Conservation (phyloP, 1,140 invertebrate genomes). For the Brachionus angularis region DNA sequence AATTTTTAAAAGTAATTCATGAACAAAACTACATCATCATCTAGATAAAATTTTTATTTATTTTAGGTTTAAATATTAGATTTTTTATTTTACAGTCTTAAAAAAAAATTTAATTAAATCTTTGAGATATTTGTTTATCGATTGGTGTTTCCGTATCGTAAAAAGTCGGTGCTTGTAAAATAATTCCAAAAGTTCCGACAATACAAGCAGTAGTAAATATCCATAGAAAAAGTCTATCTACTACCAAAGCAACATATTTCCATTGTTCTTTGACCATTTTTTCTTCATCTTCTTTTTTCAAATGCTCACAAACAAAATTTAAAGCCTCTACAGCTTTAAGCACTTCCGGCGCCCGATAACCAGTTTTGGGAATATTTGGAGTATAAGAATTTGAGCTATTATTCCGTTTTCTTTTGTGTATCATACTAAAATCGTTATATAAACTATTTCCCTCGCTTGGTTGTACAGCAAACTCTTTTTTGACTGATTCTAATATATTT, state of each 20-base stretch:
- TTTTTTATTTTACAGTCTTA: too few species aligned
- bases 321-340: constrained; percentile 85
- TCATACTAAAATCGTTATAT: too few species aligned
- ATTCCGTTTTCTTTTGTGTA: too few species aligned
- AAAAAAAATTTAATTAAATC: constrained; percentile 19
- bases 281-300: constrained; percentile 87
- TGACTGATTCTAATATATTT: background rate
- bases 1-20: too few species aligned
- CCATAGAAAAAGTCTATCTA: constrained; percentile 62
- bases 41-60: too few species aligned
- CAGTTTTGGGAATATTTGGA: too few species aligned
- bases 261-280: constrained; percentile 46
- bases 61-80: too few species aligned
- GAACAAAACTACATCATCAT: too few species aligned
- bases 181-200: constrained; percentile 51
- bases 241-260: constrained; percentile 50
- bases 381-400: too few species aligned
- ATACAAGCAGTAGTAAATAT: constrained; percentile 58
- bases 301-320: constrained; percentile 91
- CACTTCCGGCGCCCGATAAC: constrained; percentile 78
- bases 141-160: constrained; percentile 17
- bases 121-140: constrained; percentile 32
- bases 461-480: too few species aligned
- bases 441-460: too few species aligned
- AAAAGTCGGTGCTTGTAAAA: constrained; percentile 38